These are phyloP conservation scores for Oreochromis grahami DNA, from an alignment of 2,797 vertebrate species.

Conservation along the genomic window DNA sequence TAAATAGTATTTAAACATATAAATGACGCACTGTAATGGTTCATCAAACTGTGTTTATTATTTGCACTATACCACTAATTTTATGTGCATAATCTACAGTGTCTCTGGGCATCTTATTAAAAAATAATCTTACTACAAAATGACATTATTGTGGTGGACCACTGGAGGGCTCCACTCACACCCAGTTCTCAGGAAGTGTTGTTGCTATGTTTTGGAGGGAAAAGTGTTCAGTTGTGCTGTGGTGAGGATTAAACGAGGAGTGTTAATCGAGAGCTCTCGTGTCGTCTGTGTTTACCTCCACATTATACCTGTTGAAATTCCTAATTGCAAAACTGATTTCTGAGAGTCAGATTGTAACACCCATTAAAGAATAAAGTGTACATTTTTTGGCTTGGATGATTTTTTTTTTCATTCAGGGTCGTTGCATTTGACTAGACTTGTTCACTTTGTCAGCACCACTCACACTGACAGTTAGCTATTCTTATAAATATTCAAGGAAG, in stretches of 20 bases:
- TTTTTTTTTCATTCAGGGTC: fast-evolving
- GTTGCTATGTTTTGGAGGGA: no score
- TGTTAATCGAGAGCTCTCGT: no score
- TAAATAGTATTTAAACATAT: neutral
- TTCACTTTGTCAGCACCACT: neutral
- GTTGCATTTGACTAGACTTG: neutral
- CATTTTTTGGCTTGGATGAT: neutral
- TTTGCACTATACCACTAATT: neutral
- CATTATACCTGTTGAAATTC: neutral
- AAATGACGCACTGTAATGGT: neutral
- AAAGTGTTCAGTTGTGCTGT: no score
- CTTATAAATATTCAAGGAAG: fast-evolving
- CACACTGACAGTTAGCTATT: neutral
- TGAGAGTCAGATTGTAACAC: fast-evolving
- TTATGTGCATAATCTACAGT: fast-evolving
- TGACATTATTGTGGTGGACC: no score
- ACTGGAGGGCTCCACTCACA: no score
- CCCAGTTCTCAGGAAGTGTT: no score
- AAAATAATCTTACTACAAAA: neutral
- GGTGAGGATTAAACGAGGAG: no score
- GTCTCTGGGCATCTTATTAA: neutral
- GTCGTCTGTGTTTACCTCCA: no score
- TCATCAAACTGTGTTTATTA: neutral
- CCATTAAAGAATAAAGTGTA: fast-evolving
- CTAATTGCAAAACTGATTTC: fast-evolving